Evolutionary conservation across 2,113 vertebrate genomes (phyloP), one percentile per base, ranked within the genome.

Genomic region (Hemibagrus wyckioides): DNA sequence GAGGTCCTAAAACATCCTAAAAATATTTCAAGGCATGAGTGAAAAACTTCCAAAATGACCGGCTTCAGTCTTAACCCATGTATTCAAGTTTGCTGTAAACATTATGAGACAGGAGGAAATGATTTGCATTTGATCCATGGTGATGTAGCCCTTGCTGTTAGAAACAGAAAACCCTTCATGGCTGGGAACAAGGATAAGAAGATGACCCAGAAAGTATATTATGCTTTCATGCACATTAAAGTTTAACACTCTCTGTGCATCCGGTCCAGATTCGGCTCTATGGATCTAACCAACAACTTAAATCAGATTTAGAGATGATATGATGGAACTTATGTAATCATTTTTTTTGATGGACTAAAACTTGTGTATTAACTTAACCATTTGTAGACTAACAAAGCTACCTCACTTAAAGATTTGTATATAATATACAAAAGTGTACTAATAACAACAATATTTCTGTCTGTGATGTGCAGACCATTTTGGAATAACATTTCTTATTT

Each of bases 151-250:
- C 80, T 44, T 63, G 57, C 57, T 77, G 75, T 50, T 50, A 77
- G 75, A 82, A 30, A 82, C 2, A 65, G 59, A 65, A 61, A 82
- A 63, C 50, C 50, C 33, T 75, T 56, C 67, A 19, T 19, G 36
- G 67, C 67, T 41, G 54, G 52, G 3, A 85, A 85, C 33, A 44
- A 75, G 30, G 39, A 30, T 41, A 75, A 85, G 44, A 75, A 85
- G 33, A 85, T 59, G 30, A 81, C 44, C 57, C 25, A 63, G 44
- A 33, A 14, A 71, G 67, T 36, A 57, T 84, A 69, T 52, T 67
- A n/a, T 7, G 52, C 39, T 39, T 73, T 33, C 56, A 39, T 57
- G 21, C 80, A 41, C 56, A 23, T 25, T 48, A 76, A 76, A 76
- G 41, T 44, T n/a, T 44, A 15, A 41, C 57, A 82, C 25, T 57